Evolutionary conservation across 2,113 vertebrate species (phyloP), one percentile per base, ranked within the genome.

Genomic region (Lontra canadensis): DNA sequence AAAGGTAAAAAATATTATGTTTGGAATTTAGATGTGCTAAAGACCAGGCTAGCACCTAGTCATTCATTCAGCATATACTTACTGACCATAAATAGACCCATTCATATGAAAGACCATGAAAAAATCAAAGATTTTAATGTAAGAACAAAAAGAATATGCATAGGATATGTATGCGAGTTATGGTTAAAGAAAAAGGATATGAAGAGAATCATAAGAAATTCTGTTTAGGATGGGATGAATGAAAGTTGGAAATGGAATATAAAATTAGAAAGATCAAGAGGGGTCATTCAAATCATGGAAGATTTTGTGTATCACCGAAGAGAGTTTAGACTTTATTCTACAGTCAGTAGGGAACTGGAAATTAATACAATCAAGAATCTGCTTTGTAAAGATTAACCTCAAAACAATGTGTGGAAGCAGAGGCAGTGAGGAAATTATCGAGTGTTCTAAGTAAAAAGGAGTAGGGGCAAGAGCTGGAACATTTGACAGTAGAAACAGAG

Each of bases 361-460:
- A 42, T 31, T 73, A 29, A 73, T 18, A 6, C 69, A 57, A 47
- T 86, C 36, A 84, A 55, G 39, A 67, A 25, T 95, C 47, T 47
- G 57, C 31, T 96, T 95, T 83, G 71, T 63, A 71, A 96, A 85
- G 49, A 89, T 42, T 95, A 81, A 94, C 47, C 61, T 81, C 52
- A 39, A 17, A 89, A 55, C 42, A 63, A 55, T 36, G 11, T 42
- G 78, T 90, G 20, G 69, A 71, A 88, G 47, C 25, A 90, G 18
- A 89, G 52, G 69, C 65, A 55, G 3, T 29, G n/a, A 91, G 59
- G n/a, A 94, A 96, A 63, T 74, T 49, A 34, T 44, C 17, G 67
- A 71, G 21, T 39, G 9, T 17, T 69, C 47, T 29, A 34, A 44
- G 73, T 21, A 52, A 90, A 42, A 59, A 52, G 21, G 49, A 73